Evolutionary conservation across 92 coral and sea anemone species (phyloP).

Genomic region (Meandrina meandrites): DNA sequence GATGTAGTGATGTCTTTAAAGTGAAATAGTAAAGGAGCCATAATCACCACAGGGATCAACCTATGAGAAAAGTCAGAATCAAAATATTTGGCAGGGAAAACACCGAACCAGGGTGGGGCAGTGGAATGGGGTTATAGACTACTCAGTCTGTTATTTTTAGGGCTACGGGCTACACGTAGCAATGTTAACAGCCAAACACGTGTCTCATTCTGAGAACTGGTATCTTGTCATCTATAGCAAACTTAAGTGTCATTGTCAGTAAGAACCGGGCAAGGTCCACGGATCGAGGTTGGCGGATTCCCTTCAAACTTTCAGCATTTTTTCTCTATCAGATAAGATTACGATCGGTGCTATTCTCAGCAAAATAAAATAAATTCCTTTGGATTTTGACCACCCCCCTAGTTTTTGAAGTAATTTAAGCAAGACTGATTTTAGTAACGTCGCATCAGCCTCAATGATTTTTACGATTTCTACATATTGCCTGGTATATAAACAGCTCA

Average conservation of each 20-base stretch:
- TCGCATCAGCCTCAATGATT: neutral
- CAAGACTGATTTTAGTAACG: neutral
- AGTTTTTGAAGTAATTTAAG: slow-evolving; percentile 36
- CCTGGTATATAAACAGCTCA: neutral
- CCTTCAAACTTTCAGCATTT: slow-evolving; percentile 39
- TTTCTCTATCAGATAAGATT: slow-evolving; percentile 41
- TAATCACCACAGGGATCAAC: slow-evolving; percentile 50
- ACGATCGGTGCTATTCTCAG: slow-evolving; percentile 12
- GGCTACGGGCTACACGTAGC: too few species aligned
- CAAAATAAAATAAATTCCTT: slow-evolving; percentile 20
- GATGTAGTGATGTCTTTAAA: neutral
- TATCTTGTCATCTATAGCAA: too few species aligned
- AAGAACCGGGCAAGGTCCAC: slow-evolving; percentile 48
- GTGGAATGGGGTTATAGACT: too few species aligned
- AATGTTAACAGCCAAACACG: too few species aligned
- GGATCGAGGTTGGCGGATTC: slow-evolving; percentile 48
- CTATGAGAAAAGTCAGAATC: neutral
- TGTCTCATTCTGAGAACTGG: too few species aligned
- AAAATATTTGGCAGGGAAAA: neutral
- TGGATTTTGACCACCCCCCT: slow-evolving; percentile 39
- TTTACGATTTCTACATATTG: neutral
- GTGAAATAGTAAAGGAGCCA: slow-evolving; percentile 44
- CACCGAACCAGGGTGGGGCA: too few species aligned
- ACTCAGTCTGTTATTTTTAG: too few species aligned
- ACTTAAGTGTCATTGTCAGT: slow-evolving; percentile 44